Base-by-base conservation (phyloP, 2,797 vertebrate species). In the Neopelma chrysocephalum region DNA sequence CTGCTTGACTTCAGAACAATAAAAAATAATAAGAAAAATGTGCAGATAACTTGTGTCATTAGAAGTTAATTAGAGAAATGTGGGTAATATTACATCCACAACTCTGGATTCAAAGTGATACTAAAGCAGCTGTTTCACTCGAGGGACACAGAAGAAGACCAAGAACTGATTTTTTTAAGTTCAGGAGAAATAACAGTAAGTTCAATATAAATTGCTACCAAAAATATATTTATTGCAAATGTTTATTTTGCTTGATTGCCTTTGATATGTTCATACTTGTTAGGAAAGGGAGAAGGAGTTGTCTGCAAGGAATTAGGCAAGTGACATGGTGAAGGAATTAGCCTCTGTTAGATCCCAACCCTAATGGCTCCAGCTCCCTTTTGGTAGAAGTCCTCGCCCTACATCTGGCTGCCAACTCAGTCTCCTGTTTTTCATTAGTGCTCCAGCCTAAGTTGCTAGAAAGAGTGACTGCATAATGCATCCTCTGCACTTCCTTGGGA, bases 61-160 rank as follows among this genome's bases (percentile, higher is more conserved):
- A 95, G 77, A 87, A 70, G 83, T 90, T 94, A 94, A 95, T 94
- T 95, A 89, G 91, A 89, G 93, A 96, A 96, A 70, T n/a, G 56
- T 73, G 86, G 80, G 42, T 94, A 90, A 64, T 90, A 80, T 57
- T 91, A 73, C 42, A 93, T 86, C 56, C 83, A 56, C 32, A 43
- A 53, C 86, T 93, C 83, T 68, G 78, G 42, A 80, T 94, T 71
- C 11, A 13, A 76, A 94, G 56, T 87, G 90, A 70, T 89, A 68
- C 82, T 90, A 87, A 92, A 95, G 73, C 90, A 94, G 77, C 90
- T 95, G 90, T 92, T 96, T 92, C 60, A 73, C 94, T 90, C 2
- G 0, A 34, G 86, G 64, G 68, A 84, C 42, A 7, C 50, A 76
- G 91, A 80, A 6, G 8, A 86, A 75, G 68, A 72, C 68, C 71